A percentile compares a stretch with the other conserved stretches of the same genome.
Evolutionary conservation across 2,888 invertebrate species (phyloP).

Genomic region (Tetanocera ferruginea): DNA sequence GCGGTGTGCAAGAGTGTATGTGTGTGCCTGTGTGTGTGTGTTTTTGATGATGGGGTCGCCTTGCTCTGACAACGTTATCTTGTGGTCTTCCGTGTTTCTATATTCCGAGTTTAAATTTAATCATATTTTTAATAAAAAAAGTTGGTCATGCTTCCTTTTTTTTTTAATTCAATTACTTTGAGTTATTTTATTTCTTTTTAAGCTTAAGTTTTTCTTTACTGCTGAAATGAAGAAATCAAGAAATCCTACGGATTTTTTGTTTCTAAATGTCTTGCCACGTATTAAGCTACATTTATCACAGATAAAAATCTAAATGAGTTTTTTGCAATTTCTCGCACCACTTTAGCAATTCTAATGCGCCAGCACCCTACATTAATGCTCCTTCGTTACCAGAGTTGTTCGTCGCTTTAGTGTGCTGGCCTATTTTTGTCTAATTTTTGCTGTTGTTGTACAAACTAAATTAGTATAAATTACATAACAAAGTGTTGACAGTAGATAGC

Average conservation of each 20-base stretch:
- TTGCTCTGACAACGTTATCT: too few species aligned
- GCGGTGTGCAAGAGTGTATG: not conserved
- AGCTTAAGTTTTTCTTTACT: too few species aligned
- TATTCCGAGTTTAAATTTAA: not conserved
- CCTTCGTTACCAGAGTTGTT: not conserved
- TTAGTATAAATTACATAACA: conserved; percentile 11
- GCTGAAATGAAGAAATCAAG: too few species aligned
- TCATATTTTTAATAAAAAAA: too few species aligned
- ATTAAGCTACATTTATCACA: conserved; percentile 15
- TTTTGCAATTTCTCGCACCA: conserved; percentile 1
- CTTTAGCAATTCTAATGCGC: not conserved
- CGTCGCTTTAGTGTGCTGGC: not conserved
- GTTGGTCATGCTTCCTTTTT: too few species aligned
- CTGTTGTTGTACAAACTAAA: not conserved
- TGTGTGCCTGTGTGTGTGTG: conserved; percentile 26
- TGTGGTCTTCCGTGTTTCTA: not conserved
- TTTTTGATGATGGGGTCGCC: not conserved
- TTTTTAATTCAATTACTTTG: too few species aligned
- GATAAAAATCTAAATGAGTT: conserved; percentile 21
- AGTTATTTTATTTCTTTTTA: too few species aligned
- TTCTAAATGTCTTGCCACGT: not conserved
- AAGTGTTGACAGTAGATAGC: not conserved
- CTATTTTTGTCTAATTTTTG: conserved; percentile 12
- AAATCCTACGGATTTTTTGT: too few species aligned
- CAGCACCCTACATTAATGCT: not conserved